Percentiles rank a stretch among this genome's conserved stretches.
Conservation (phyloP, 2,888 invertebrate species). For the Synergus itoensis region DNA sequence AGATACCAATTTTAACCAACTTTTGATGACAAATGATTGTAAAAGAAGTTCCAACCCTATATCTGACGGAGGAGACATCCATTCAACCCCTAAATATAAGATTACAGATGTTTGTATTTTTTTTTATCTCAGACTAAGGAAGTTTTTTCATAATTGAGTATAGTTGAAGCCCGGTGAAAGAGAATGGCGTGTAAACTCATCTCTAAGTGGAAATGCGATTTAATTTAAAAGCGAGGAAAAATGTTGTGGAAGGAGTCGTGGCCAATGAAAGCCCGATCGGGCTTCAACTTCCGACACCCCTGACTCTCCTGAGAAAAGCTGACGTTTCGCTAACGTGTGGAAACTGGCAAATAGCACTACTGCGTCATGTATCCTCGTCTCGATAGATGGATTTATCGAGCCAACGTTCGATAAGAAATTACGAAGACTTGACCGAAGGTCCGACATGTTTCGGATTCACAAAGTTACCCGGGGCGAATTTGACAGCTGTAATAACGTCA, state of each 20-base stretch:
- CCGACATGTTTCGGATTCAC: conserved; percentile 25
- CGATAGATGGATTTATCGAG: conserved; percentile 24
- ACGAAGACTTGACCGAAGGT: conserved; percentile 24
- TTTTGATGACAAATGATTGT: too few relatives aligned
- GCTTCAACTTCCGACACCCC: conserved; percentile 29
- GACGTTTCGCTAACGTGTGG: conserved; percentile 74
- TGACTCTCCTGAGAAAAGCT: conserved; percentile 63
- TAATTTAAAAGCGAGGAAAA: conserved; percentile 28
- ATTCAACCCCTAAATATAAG: too few relatives aligned
- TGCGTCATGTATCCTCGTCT: conserved; percentile 1
- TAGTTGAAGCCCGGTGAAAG: not conserved
- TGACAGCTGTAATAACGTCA: not conserved
- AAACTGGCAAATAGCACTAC: conserved; percentile 58
- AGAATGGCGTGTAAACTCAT: conserved; percentile 1
- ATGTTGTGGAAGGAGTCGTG: not conserved
- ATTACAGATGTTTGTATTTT: not conserved
- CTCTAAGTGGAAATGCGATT: not conserved
- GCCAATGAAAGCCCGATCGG: conserved; percentile 6
- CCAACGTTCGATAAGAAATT: conserved; percentile 19
- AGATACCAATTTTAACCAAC: too few relatives aligned
- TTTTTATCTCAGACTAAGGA: not conserved
- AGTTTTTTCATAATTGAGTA: not conserved
- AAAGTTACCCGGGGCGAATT: conserved; percentile 6
- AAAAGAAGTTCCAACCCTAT: too few relatives aligned
- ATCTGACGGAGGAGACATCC: too few relatives aligned